Percentiles rank a stretch among this genome's conserved stretches.
phyloP scores from a whole-genome alignment of 53 echinoderm and acorn worm species.

The Paracentrotus lividus region DNA sequence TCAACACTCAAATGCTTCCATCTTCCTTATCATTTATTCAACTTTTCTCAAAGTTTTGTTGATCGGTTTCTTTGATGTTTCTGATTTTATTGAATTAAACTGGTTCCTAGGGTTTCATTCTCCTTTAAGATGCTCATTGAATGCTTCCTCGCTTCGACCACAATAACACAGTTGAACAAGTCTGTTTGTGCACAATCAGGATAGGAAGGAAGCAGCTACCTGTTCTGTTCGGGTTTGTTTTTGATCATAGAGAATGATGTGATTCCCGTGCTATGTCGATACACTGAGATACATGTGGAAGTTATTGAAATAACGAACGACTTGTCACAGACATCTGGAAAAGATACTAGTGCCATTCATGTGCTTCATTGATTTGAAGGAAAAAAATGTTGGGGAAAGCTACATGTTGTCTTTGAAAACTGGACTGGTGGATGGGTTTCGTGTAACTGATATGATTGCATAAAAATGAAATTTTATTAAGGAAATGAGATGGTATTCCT shows the following conservation, averaged over 20 bases:
- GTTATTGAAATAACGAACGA: not conserved
- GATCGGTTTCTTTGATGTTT: too few species aligned
- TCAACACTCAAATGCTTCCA: too few species aligned
- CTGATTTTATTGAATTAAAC: too few species aligned
- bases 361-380: not conserved
- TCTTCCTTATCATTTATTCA: too few species aligned
- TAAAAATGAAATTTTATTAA: not conserved
- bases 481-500: not conserved
- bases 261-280: not conserved
- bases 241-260: not conserved
- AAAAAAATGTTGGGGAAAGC: not conserved
- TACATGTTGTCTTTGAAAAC: not conserved
- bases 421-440: not conserved
- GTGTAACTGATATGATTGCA: not conserved
- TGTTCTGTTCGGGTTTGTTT: not conserved
- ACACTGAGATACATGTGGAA: not conserved
- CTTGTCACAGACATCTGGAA: not conserved
- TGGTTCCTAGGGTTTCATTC: too few species aligned
- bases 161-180: not conserved
- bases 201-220: conserved; percentile 16
- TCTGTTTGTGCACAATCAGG: not conserved
- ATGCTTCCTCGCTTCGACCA: not conserved
- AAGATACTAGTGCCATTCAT: too few species aligned
- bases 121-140: not conserved
- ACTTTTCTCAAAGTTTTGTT: too few species aligned